Percentiles rank a stretch among this genome's conserved stretches.
phyloP scores from a whole-genome alignment of 2,888 invertebrate genomes.

The Gari tellinella region DNA sequence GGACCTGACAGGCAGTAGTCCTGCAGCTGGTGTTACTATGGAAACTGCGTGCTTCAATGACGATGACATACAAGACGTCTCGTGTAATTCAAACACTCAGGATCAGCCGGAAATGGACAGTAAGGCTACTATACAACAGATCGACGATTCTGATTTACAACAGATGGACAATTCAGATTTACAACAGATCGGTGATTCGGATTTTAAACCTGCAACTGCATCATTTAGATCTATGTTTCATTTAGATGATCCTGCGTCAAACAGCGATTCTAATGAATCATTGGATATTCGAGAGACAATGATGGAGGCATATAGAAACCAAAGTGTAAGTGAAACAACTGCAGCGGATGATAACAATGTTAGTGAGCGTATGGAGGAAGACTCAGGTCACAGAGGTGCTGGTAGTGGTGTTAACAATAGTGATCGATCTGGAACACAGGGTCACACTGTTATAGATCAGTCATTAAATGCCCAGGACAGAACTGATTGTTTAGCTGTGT shows the following conservation, averaged over 20 bases:
- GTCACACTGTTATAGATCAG: neutral
- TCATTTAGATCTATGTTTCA: slow-evolving; percentile 35
- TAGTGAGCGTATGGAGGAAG: neutral
- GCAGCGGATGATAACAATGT: neutral
- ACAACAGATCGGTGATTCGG: too few relatives aligned
- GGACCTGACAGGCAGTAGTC: too few relatives aligned
- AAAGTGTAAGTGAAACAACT: slow-evolving; percentile 4
- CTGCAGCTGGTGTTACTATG: too few relatives aligned
- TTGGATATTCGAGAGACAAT: slow-evolving; percentile 8
- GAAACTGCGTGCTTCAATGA: too few relatives aligned
- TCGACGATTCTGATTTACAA: too few relatives aligned
- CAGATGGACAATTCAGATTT: too few relatives aligned
- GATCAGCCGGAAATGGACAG: too few relatives aligned
- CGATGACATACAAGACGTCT: too few relatives aligned
- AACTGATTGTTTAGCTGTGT: slow-evolving; percentile 31
- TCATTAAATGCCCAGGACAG: slow-evolving; percentile 10
- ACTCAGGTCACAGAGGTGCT: neutral
- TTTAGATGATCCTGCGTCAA: slow-evolving; percentile 32
- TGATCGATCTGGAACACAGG: too few relatives aligned
- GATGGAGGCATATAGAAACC: neutral
- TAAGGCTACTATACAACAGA: neutral
- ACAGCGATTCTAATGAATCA: slow-evolving; percentile 17
- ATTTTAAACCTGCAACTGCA: too few relatives aligned
- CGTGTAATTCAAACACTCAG: too few relatives aligned
- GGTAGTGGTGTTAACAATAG: neutral